Conservation (phyloP, 1,140 invertebrate species). For the Cyphomyrmex costatus region DNA sequence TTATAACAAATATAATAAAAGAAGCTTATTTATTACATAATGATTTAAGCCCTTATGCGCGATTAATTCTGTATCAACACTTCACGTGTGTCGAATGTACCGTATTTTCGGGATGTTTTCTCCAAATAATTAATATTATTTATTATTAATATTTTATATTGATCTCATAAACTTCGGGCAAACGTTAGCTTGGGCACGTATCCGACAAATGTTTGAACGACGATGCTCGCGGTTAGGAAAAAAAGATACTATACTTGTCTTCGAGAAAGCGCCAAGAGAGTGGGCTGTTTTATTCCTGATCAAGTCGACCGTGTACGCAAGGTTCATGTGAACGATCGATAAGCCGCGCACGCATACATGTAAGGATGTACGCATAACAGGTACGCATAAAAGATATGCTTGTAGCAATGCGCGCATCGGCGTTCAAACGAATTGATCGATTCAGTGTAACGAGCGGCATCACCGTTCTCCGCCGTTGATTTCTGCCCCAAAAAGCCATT, state of each 20-base stretch:
- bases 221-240: conserved; percentile 46
- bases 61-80: neutral
- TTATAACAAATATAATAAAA: neutral
- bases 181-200: conserved; percentile 56
- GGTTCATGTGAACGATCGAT: conserved; percentile 56
- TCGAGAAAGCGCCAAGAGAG: neutral
- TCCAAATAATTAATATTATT: conserved; percentile 26
- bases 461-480: conserved; percentile 55
- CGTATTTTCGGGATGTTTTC: conserved; percentile 15
- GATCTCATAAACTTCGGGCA: conserved; percentile 42
- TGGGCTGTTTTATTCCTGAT: neutral
- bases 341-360: conserved; percentile 23
- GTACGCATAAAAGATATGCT: conserved; percentile 43
- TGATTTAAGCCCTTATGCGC: conserved; percentile 13
- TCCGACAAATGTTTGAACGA: conserved; percentile 64
- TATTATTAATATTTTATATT: conserved; percentile 32
- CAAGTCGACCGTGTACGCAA: conserved; percentile 20
- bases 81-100: conserved; percentile 56
- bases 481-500: conserved; percentile 48
- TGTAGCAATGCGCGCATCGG: conserved; percentile 72
- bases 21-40: neutral
- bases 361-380: neutral
- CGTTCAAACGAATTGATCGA: conserved; percentile 79
- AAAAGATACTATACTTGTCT: conserved; percentile 4
- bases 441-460: conserved; percentile 60